phyloP scores from a whole-genome alignment of 2,113 vertebrate genomes.

The Pao palembangensis region DNA sequence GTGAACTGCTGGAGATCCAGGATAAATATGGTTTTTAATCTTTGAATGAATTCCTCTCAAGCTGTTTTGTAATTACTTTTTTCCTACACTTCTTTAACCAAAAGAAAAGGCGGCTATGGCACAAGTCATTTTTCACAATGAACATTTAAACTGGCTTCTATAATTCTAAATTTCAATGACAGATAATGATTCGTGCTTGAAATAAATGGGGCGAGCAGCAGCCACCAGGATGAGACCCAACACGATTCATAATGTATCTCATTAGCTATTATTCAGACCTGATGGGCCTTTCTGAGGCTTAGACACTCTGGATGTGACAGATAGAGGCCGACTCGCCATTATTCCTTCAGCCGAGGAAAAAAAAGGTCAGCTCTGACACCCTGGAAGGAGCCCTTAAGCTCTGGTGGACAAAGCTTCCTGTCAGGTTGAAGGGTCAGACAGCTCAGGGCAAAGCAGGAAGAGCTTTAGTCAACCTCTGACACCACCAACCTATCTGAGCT shows the following conservation, averaged over 20 bases:
- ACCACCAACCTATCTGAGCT: neutral
- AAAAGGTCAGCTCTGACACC: constrained; percentile 54
- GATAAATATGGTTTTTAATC: constrained; percentile 42
- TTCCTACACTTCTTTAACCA: constrained; percentile 37
- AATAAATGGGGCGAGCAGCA: constrained; percentile 37
- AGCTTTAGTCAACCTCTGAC: constrained; percentile 15
- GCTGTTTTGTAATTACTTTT: constrained; percentile 25
- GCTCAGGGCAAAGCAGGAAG: constrained; percentile 26
- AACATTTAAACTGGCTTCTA: constrained; percentile 33
- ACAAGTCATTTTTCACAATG: constrained; percentile 26
- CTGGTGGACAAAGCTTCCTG: constrained; percentile 32
- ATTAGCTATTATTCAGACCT: constrained; percentile 30
- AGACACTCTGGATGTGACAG: constrained; percentile 32
- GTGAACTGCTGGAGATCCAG: constrained; percentile 32
- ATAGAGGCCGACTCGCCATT: constrained; percentile 24
- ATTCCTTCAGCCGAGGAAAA: constrained; percentile 26
- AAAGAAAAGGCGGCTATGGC: constrained; percentile 28
- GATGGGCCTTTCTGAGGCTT: constrained; percentile 23
- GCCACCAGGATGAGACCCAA: constrained; percentile 27
- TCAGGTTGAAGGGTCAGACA: constrained; percentile 26
- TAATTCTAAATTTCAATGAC: constrained; percentile 37
- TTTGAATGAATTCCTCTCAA: constrained; percentile 44
- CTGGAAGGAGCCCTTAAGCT: constrained; percentile 36
- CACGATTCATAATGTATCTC: constrained; percentile 25
- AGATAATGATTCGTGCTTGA: constrained; percentile 27